These are phyloP conservation scores for Cryptus viduatorius DNA, from an alignment of 2,888 invertebrate species.

Conservation along the genomic window DNA sequence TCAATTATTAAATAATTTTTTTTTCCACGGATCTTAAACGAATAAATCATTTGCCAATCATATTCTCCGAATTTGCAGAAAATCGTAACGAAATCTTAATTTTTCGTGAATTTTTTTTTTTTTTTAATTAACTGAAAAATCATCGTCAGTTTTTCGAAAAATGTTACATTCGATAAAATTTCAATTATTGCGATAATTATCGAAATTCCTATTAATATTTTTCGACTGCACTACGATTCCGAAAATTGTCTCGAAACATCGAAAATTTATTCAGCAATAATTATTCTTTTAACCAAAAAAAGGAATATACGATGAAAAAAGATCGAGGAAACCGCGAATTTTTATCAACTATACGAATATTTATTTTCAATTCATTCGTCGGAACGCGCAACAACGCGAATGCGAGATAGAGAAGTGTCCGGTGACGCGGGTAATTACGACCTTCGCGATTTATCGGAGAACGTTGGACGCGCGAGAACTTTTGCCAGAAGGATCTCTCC, in stretches of 20 bases:
- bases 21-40: no score
- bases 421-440: constrained; percentile 64
- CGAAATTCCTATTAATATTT: neutral
- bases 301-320: neutral
- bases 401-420: constrained; percentile 48
- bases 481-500: constrained; percentile 42
- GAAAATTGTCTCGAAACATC: neutral
- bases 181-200: neutral
- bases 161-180: neutral
- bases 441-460: constrained; percentile 65
- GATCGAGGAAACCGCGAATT: neutral
- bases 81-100: no score
- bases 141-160: neutral
- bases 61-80: neutral
- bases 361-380: neutral
- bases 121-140: neutral
- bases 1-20: no score
- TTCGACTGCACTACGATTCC: neutral
- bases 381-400: constrained; percentile 32
- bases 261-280: neutral
- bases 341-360: neutral
- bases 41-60: neutral
- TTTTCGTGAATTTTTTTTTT: neutral
- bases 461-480: constrained; percentile 54
- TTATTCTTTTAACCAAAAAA: neutral